phyloP scores from a whole-genome alignment of 1,140 invertebrate genomes.

The Melipona quadrifasciata region DNA sequence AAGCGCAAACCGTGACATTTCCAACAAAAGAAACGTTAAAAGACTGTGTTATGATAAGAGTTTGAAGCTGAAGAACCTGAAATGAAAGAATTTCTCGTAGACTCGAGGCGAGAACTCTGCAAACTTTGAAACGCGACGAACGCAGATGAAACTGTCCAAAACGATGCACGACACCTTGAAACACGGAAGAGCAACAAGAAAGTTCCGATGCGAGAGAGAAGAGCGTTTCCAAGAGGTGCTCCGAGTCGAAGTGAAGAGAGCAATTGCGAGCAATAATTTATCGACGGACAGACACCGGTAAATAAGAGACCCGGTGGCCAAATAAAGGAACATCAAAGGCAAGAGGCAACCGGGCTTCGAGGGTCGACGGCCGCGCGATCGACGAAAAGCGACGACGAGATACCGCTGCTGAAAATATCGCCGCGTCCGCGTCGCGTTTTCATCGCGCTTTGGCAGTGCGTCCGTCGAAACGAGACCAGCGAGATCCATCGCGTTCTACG shows the following conservation, averaged over 20 bases:
- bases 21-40: background rate
- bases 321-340: slow-evolving; percentile 47
- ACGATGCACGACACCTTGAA: background rate
- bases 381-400: slow-evolving; percentile 37
- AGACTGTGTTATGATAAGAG: too few relatives aligned
- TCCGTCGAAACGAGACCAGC: background rate
- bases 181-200: background rate
- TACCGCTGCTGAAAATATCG: slow-evolving; percentile 43
- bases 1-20: background rate
- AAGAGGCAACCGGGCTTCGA: background rate
- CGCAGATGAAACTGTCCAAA: too few relatives aligned
- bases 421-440: too few relatives aligned
- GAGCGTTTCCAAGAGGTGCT: background rate
- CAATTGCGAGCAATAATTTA: slow-evolving; percentile 26
- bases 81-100: too few relatives aligned
- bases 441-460: background rate
- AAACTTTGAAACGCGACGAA: too few relatives aligned
- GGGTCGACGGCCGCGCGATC: slow-evolving; percentile 45
- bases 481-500: background rate
- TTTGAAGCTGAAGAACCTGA: background rate
- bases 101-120: too few relatives aligned
- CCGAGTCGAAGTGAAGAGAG: background rate
- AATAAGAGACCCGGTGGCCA: slow-evolving; percentile 36
- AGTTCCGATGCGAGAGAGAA: background rate
- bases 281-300: slow-evolving; percentile 12